Evolutionary conservation across 2,797 vertebrate genomes (phyloP), one percentile per base, ranked within the genome.

Genomic region (Mus caroli): DNA sequence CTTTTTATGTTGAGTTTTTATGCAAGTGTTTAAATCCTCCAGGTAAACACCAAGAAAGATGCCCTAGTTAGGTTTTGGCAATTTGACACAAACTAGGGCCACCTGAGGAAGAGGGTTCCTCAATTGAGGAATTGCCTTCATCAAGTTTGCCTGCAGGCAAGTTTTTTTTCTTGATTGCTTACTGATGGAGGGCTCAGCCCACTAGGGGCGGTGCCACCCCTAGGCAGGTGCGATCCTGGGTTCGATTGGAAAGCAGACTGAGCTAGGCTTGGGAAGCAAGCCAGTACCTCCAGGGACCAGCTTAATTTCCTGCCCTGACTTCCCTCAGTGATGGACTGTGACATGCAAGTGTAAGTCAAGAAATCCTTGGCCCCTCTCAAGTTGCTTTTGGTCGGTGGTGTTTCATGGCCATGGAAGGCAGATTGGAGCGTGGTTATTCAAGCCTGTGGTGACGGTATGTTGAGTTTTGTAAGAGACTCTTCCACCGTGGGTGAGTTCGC

Each of bases 401-500:
- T 69, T n/a, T 15, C 62, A 15, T 20, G 13, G 46, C 64, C 50
- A 52, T 10, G 26, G 64, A n/a, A 69, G n/a, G 46, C 62, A 2
- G 5, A n/a, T 19, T 15, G 67, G 46, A 37, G 69, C 56, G 7
- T 0, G 8, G 20, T 24, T 76, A 14, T 52, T 17, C 24, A 31
- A 76, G n/a, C n/a, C 24, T 17, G 7, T 5, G 17, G 43, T 11
- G 4, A 85, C 6, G 8, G 19, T 22, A 1, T 64, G 24, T 31
- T 76, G 43, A 52, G 69, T 75, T 85, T 40, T 52, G 31, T 40
- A 24, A 13, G 3, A n/a, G 7, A 4, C 20, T 26, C 52, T 73
- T 46, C 6, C 2, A 46, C 64, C 1, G 6, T 17, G 24, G 28
- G 4, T 19, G 17, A 62, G 54, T 22, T 37, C 0, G 1, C 19